A percentile compares a stretch with the other conserved stretches of the same genome.
Evolutionary conservation across 2,113 vertebrate species (phyloP).

Genomic region (Brachypteracias leptosomus): DNA sequence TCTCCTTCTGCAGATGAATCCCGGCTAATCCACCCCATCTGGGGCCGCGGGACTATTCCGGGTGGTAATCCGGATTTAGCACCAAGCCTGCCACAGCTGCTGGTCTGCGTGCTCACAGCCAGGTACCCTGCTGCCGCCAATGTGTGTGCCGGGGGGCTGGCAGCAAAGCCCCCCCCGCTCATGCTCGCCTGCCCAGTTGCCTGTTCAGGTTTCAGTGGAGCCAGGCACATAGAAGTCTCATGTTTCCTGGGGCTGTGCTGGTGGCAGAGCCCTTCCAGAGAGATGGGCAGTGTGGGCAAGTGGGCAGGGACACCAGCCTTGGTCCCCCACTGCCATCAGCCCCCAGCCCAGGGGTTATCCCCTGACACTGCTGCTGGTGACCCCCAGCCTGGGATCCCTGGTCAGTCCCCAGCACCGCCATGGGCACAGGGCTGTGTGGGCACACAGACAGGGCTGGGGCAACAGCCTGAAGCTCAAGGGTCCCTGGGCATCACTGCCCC

Average conservation of each 20-base stretch:
- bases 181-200: background rate
- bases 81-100: background rate
- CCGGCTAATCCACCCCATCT: background rate
- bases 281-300: background rate
- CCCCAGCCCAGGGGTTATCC: no score
- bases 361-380: background rate
- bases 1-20: conserved; percentile 4
- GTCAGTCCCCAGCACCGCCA: background rate
- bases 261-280: background rate
- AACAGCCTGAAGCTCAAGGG: background rate
- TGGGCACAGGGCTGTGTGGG: background rate
- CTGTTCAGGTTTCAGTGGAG: background rate
- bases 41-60: background rate
- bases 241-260: background rate
- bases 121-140: background rate
- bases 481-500: background rate
- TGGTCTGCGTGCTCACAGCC: background rate
- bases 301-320: fast-evolving
- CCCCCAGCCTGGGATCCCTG: background rate
- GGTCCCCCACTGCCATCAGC: background rate
- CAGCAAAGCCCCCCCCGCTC: background rate
- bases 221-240: background rate
- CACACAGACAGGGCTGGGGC: background rate
- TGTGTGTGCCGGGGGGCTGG: background rate
- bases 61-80: conserved; percentile 63